A percentile compares a stretch with the other conserved stretches of the same genome.
Evolutionary conservation across 2,113 vertebrate species (phyloP).

Genomic region (Eolophus roseicapilla): DNA sequence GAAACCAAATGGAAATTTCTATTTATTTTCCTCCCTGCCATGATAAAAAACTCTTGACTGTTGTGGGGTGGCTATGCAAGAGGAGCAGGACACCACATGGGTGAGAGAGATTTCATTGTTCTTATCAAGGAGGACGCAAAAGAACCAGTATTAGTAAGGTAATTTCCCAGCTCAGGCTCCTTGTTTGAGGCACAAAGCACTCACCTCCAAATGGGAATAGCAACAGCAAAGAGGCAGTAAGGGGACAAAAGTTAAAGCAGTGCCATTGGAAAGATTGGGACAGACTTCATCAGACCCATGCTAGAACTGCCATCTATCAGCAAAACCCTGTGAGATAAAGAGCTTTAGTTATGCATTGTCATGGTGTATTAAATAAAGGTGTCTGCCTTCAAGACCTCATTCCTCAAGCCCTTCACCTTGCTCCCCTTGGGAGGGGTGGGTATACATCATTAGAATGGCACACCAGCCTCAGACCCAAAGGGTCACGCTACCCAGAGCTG

Average conservation of each 20-base stretch:
- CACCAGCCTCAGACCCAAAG: not conserved
- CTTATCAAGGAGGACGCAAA: not conserved
- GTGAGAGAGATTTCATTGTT: fast-evolving
- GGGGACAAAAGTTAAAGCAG: not conserved
- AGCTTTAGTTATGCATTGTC: conserved; percentile 42
- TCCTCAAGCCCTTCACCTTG: conserved; percentile 47
- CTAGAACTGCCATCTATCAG: conserved; percentile 28
- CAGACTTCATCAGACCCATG: not conserved
- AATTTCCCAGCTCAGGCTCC: not conserved
- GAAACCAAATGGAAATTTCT: not conserved
- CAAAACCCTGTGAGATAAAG: not conserved
- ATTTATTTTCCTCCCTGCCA: not conserved
- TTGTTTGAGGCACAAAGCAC: not conserved
- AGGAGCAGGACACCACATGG: not conserved
- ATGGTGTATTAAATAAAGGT: conserved; percentile 51
- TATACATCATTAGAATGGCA: conserved; percentile 51
- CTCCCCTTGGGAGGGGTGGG: not conserved
- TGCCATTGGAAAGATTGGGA: not conserved
- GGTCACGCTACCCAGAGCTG: conserved; percentile 7
- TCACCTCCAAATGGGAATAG: not conserved
- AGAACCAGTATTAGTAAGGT: not conserved
- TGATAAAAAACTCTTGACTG: not conserved
- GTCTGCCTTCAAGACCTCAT: conserved; percentile 2
- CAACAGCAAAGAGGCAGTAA: not conserved
- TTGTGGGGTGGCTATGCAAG: no score